These are phyloP conservation scores for Nannoperca australis DNA, from an alignment of 2,797 vertebrate genomes.

Conservation along the genomic window DNA sequence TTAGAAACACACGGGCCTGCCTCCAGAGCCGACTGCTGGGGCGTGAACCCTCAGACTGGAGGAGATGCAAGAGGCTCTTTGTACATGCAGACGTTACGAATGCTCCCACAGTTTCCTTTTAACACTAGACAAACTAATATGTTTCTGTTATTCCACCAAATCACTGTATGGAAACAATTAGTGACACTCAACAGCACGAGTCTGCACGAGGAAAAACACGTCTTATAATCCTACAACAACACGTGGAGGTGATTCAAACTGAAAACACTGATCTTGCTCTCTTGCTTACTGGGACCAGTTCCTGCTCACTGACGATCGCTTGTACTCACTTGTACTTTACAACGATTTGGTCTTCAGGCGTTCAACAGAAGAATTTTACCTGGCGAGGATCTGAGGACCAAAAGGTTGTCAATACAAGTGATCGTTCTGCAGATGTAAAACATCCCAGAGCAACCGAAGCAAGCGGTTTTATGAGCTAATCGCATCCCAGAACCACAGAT, in stretches of 20 bases:
- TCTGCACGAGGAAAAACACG: neutral
- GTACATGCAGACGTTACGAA: neutral
- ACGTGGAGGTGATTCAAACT: too few species aligned
- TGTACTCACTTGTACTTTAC: too few species aligned
- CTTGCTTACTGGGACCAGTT: too few species aligned
- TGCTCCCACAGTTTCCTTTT: neutral
- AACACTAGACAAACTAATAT: neutral
- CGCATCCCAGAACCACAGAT: too few species aligned
- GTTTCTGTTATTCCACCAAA: neutral
- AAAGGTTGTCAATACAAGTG: too few species aligned
- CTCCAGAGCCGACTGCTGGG: neutral
- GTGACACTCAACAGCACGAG: neutral
- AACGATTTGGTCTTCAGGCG: too few species aligned
- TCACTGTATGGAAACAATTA: neutral
- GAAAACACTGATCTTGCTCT: neutral
- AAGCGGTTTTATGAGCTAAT: too few species aligned
- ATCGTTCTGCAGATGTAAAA: too few species aligned
- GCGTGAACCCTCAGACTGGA: neutral
- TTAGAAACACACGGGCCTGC: neutral
- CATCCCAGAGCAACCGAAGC: too few species aligned
- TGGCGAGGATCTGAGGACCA: too few species aligned
- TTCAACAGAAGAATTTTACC: too few species aligned
- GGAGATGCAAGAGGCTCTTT: neutral
- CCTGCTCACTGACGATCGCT: too few species aligned
- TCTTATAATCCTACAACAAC: neutral